These are phyloP conservation scores for Xiphorhynchus erythropygius DNA, from an alignment of 2,797 vertebrate genomes.

Conservation along the genomic window DNA sequence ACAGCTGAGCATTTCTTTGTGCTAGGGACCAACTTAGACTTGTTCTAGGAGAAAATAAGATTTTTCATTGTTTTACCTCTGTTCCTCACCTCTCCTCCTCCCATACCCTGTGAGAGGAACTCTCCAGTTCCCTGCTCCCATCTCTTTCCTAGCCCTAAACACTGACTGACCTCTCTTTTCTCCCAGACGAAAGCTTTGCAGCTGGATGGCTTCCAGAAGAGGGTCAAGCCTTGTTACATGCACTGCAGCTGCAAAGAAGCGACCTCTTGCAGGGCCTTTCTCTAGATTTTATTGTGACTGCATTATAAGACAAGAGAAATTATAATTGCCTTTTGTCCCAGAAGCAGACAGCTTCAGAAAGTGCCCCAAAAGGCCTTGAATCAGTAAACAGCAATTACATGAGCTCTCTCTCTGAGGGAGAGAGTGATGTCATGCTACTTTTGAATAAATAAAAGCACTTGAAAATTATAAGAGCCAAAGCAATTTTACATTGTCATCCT, in stretches of 20 bases:
- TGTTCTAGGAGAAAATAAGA: not conserved
- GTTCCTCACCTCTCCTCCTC: not conserved
- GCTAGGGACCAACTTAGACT: not conserved
- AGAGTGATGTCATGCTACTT: constrained; percentile 45
- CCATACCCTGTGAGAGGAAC: not conserved
- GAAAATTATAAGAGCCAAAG: not conserved
- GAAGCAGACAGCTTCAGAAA: not conserved
- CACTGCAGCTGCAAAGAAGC: not conserved
- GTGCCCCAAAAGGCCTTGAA: constrained; percentile 21
- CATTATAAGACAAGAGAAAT: not conserved
- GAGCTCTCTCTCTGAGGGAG: not conserved
- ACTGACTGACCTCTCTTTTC: not conserved
- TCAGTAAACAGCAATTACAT: constrained; percentile 34
- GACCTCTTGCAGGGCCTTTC: not conserved
- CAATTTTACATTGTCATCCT: constrained; percentile 32
- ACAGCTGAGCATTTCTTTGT: not conserved
- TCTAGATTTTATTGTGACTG: not conserved
- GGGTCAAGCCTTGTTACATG: not conserved
- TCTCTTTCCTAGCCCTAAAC: not conserved
- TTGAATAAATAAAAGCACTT: constrained; percentile 46
- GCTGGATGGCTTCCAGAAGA: not conserved
- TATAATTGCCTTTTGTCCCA: not conserved
- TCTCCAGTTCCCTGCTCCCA: not conserved
- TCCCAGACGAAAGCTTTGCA: not conserved
- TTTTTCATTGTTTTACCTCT: not conserved